Evolutionary conservation across 2,888 invertebrate genomes (phyloP).

Genomic region (Eupithecia inturbata): DNA sequence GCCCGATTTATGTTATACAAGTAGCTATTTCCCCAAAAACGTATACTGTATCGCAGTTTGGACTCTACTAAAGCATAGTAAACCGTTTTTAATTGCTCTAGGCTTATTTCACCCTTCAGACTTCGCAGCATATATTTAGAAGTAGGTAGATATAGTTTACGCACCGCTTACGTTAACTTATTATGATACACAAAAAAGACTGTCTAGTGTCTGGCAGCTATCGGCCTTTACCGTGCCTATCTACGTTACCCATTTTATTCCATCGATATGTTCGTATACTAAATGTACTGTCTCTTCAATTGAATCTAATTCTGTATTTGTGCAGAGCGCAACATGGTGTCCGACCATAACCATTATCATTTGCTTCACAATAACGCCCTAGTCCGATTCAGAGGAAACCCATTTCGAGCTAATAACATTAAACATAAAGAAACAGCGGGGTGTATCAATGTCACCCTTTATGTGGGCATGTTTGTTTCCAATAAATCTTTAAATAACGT

Average conservation of each 20-base stretch:
- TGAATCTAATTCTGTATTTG: constrained; percentile 47
- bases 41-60: too few relatives aligned
- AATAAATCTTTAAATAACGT: constrained; percentile 52
- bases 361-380: constrained; percentile 77
- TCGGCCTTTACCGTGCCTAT: not conserved
- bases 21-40: too few relatives aligned
- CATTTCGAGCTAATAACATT: constrained; percentile 77
- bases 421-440: constrained; percentile 81
- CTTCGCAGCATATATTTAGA: too few relatives aligned
- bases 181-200: too few relatives aligned
- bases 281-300: constrained; percentile 49
- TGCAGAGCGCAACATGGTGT: constrained; percentile 78
- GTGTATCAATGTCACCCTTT: constrained; percentile 79
- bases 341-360: constrained; percentile 78
- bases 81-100: too few relatives aligned
- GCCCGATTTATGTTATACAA: too few relatives aligned
- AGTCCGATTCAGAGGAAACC: constrained; percentile 69
- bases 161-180: too few relatives aligned
- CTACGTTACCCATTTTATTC: not conserved
- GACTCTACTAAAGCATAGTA: too few relatives aligned
- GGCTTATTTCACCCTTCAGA: too few relatives aligned
- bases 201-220: not conserved
- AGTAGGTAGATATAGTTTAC: too few relatives aligned
- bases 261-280: not conserved
- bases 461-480: constrained; percentile 61